A percentile compares a stretch with the other conserved stretches of the same genome.
Conservation (phyloP, 2,888 invertebrate species). For the Abrostola triplasia region DNA sequence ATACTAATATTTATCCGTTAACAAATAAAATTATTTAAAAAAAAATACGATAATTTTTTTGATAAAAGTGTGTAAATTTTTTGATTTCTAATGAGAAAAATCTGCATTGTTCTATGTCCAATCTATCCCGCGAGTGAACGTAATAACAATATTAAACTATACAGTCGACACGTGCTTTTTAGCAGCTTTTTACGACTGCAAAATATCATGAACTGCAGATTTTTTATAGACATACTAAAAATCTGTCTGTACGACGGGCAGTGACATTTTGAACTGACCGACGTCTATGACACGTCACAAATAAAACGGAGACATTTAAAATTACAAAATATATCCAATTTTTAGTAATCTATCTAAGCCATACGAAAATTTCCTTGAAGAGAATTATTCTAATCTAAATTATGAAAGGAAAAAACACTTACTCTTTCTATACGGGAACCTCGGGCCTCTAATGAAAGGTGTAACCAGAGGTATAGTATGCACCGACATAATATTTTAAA, state of each 20-base stretch:
- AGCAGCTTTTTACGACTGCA: too few species aligned
- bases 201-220: not conserved
- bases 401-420: constrained; percentile 64
- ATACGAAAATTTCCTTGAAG: constrained; percentile 8
- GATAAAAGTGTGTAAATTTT: too few species aligned
- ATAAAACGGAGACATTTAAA: not conserved
- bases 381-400: not conserved
- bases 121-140: too few species aligned
- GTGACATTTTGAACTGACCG: constrained; percentile 17
- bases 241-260: constrained; percentile 17
- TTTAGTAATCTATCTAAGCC: not conserved
- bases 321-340: not conserved
- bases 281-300: not conserved
- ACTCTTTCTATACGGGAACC: constrained; percentile 86
- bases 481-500: constrained; percentile 81
- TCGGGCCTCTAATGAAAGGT: constrained; percentile 85
- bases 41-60: too few species aligned
- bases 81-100: too few species aligned
- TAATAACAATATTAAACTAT: too few species aligned
- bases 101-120: too few species aligned
- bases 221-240: constrained; percentile 10
- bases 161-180: too few species aligned
- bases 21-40: too few species aligned
- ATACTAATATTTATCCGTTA: too few species aligned
- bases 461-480: constrained; percentile 85